These are phyloP conservation scores for Scarus forsteni DNA, from an alignment of 2,797 vertebrate species.

Conservation along the genomic window DNA sequence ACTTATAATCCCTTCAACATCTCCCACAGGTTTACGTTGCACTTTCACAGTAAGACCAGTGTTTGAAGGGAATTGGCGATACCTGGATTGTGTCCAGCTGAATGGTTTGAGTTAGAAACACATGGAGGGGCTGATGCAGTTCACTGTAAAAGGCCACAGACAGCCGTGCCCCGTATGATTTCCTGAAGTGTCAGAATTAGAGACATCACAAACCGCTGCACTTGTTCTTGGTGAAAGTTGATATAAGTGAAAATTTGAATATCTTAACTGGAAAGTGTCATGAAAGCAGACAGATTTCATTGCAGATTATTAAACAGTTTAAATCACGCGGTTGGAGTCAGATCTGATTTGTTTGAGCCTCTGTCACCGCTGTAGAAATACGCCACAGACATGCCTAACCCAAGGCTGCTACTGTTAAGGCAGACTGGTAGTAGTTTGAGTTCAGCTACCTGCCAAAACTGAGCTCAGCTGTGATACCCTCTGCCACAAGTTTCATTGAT, in stretches of 20 bases:
- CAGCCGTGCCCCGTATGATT: constrained; percentile 65
- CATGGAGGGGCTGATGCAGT: constrained; percentile 57
- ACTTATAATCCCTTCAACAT: constrained; percentile 33
- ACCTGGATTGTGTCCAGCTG: constrained; percentile 66
- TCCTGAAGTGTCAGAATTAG: constrained; percentile 73
- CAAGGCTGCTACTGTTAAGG: constrained; percentile 6
- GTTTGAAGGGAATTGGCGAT: constrained; percentile 41
- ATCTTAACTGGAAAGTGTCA: constrained; percentile 29
- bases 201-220: constrained; percentile 49
- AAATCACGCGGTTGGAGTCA: constrained; percentile 34
- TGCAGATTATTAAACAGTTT: constrained; percentile 23
- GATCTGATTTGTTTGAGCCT: constrained; percentile 27
- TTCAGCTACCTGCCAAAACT: constrained; percentile 25
- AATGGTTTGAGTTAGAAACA: constrained; percentile 79
- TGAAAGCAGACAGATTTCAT: constrained; percentile 34
- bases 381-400: constrained; percentile 11
- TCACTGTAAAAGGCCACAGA: constrained; percentile 63
- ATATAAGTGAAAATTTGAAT: constrained; percentile 17
- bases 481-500: constrained; percentile 11
- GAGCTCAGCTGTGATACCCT: constrained; percentile 11
- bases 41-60: constrained; percentile 44
- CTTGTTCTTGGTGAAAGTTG: constrained; percentile 27
- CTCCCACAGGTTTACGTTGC: constrained; percentile 45
- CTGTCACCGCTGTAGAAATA: constrained; percentile 19
- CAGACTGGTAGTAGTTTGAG: constrained; percentile 13